These are phyloP conservation scores for Microctenopoma steveboyesi DNA, from an alignment of 2,797 vertebrate genomes.

Conservation along the genomic window DNA sequence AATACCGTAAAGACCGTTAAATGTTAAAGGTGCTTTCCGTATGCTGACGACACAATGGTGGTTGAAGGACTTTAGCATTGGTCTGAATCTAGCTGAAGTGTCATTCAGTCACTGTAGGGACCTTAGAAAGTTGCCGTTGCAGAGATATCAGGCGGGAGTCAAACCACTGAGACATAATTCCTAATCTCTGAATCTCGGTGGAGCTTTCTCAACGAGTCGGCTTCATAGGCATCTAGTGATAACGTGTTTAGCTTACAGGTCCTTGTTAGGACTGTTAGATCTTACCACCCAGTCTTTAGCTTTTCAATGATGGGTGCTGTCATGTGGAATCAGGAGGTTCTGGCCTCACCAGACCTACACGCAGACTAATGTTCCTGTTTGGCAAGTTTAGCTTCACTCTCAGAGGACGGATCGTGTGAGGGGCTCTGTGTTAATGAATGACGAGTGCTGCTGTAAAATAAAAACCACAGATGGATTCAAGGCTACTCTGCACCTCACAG, in stretches of 20 bases:
- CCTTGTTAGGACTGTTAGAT: constrained; percentile 3
- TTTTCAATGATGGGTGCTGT: constrained; percentile 12
- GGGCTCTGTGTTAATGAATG: constrained; percentile 66
- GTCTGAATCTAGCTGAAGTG: constrained; percentile 37
- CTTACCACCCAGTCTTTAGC: background rate
- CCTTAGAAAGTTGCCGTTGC: constrained; percentile 41
- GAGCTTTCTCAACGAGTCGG: background rate
- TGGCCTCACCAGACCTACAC: constrained; percentile 11
- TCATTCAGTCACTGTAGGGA: constrained; percentile 46
- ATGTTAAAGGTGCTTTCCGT: too few species aligned
- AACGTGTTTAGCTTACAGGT: background rate
- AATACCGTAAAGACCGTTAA: too few species aligned
- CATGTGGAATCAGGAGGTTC: constrained; percentile 35
- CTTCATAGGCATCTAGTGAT: constrained; percentile 19
- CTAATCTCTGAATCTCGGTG: constrained; percentile 21
- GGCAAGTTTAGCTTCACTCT: constrained; percentile 48
- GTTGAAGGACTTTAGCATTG: constrained; percentile 44
- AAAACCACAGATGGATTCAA: constrained; percentile 65
- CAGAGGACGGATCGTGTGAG: constrained; percentile 40
- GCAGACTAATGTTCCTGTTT: constrained; percentile 16
- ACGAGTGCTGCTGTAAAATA: constrained; percentile 72
- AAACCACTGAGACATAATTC: constrained; percentile 31
- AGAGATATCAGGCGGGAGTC: constrained; percentile 18
- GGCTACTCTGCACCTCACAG: constrained; percentile 32
- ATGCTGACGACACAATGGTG: constrained; percentile 43